Evolutionary conservation across 2,888 invertebrate species (phyloP).

Genomic region (Ptychoptera albimana): DNA sequence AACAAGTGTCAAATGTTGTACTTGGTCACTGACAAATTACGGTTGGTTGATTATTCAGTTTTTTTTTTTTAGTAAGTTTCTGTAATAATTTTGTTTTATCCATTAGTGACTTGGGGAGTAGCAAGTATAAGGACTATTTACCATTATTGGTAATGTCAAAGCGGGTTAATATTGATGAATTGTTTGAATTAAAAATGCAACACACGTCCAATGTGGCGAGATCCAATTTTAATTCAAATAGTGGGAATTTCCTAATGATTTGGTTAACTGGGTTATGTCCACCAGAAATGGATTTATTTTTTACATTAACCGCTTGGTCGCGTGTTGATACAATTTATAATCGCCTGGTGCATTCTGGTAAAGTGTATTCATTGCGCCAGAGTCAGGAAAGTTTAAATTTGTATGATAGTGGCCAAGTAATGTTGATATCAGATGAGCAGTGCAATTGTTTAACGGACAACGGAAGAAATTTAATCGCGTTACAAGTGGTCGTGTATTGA

Average conservation of each 20-base stretch:
- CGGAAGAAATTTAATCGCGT: constrained; percentile 18
- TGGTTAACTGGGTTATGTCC: constrained; percentile 22
- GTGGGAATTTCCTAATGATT: constrained; percentile 14
- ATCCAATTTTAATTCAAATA: not conserved
- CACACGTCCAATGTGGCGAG: not conserved
- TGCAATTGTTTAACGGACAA: constrained; percentile 15
- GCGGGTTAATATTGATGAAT: constrained; percentile 14
- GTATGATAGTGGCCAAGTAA: constrained; percentile 15
- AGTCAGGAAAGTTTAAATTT: constrained; percentile 14
- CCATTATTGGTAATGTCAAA: constrained; percentile 23
- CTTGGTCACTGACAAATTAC: constrained; percentile 19
- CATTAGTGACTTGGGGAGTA: constrained; percentile 13
- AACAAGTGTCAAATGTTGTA: constrained; percentile 20
- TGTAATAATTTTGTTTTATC: not conserved
- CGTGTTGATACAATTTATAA: constrained; percentile 9
- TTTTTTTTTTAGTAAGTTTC: not conserved
- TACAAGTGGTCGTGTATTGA: constrained; percentile 16
- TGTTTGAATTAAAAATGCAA: constrained; percentile 6
- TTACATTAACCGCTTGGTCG: constrained; percentile 19
- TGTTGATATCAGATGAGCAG: constrained; percentile 16
- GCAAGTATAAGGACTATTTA: constrained; percentile 17
- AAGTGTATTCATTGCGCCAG: constrained; percentile 18
- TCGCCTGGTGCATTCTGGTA: constrained; percentile 18
- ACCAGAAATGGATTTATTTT: constrained; percentile 14
- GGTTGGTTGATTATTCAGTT: not conserved